Evolutionary conservation across 2,797 vertebrate genomes (phyloP), one percentile per base, ranked within the genome.

Genomic region (Gobionotothen gibberifrons): DNA sequence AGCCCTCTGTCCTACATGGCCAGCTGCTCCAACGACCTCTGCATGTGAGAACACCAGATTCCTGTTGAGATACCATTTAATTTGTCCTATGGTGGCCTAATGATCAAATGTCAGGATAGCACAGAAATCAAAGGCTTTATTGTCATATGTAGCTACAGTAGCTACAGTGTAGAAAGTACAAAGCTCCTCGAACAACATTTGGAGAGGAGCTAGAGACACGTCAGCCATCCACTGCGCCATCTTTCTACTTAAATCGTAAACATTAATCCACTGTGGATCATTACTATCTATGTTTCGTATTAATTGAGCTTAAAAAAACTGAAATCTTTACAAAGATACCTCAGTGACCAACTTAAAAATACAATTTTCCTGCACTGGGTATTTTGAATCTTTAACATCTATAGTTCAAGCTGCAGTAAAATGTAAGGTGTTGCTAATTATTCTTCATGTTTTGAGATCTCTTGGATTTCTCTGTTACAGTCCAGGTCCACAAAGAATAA

Each of bases 11-110:
- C 97, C 83, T 99, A 95, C 88, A 95, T 96, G 90, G 97, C 97
- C 85, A 96, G 97, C 93, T 99, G 98, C 89, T 95, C 95, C 82
- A 98, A 96, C 3, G 97, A 99, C 83, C 96, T 99, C 77, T 99
- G 98, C 92, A 94, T 91, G 98, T 99, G 94, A 98, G 97, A 88
- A 14, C 26, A 10, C 15, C 48, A 0, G 10, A 56, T 42, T 40
- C 43, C 32, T 36, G 32, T 9, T 36, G 32, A 36, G 32, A 36
- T 36, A 9, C 32, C 32, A 36, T 36, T 4, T 9, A 1, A 46
- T 76, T 40, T 10, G 55, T 57, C 15, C 11, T 2, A 29, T 42
- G 29, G 2, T 2, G 42, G 42, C 19, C 16, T 53, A 36, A 36
- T 10, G 6, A 49, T 3, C 17, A 52, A 60, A 70, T n/a, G 2